Percentiles rank a stretch among this genome's conserved stretches.
Evolutionary conservation across 2,888 invertebrate species (phyloP).

Genomic region (Cremastinae sp.): DNA sequence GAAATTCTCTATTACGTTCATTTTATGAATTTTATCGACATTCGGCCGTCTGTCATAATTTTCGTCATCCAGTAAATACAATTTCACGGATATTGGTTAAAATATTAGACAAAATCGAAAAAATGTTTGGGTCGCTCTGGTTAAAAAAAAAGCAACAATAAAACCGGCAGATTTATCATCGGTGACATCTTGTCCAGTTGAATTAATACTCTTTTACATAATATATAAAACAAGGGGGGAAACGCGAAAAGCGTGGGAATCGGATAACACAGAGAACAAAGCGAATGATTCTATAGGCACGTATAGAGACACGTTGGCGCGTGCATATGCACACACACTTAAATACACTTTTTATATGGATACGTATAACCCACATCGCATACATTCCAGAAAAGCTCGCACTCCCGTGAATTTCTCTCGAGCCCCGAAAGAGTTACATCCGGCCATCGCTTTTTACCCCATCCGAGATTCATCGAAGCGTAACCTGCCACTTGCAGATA

Average conservation of each 20-base stretch:
- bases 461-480: constrained; percentile 55
- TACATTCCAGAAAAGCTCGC: constrained; percentile 27
- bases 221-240: constrained; percentile 16
- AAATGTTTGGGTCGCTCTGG: too few species aligned
- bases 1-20: too few species aligned
- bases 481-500: constrained; percentile 57
- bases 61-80: too few species aligned
- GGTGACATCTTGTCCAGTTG: not conserved
- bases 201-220: constrained; percentile 12
- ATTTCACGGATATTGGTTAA: too few species aligned
- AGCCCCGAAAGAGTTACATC: constrained; percentile 46
- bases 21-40: too few species aligned
- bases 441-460: constrained; percentile 50
- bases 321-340: constrained; percentile 18
- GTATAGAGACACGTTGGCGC: constrained; percentile 7
- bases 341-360: constrained; percentile 1
- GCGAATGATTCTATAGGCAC: not conserved
- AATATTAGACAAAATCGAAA: too few species aligned
- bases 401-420: constrained; percentile 46
- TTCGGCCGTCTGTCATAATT: too few species aligned
- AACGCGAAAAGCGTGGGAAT: constrained; percentile 9
- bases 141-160: too few species aligned
- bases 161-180: not conserved
- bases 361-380: constrained; percentile 16
- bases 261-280: constrained; percentile 7